Conservation (phyloP, 2,888 invertebrate species). For the Mythimna lalbum region DNA sequence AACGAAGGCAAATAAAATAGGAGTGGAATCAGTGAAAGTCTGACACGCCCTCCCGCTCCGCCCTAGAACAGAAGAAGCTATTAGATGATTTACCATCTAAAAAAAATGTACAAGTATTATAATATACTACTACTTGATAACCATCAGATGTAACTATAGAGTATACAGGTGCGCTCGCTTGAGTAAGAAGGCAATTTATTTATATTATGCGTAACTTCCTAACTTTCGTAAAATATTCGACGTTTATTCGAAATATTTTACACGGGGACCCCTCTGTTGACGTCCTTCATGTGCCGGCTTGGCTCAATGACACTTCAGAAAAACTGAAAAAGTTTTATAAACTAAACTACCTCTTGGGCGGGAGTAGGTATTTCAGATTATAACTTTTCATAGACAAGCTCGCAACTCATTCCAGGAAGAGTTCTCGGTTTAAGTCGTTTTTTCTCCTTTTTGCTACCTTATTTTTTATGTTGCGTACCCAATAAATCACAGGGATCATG, state of each 20-base stretch:
- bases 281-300: slow-evolving; percentile 70
- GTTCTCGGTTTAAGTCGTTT: slow-evolving; percentile 38
- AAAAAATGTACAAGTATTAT: not conserved
- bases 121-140: slow-evolving; percentile 2
- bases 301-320: slow-evolving; percentile 72
- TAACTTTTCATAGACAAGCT: slow-evolving; percentile 66
- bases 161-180: slow-evolving; percentile 28
- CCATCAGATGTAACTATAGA: slow-evolving; percentile 26
- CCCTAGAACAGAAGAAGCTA: no score
- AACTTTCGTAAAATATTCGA: slow-evolving; percentile 60
- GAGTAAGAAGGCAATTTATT: slow-evolving; percentile 55
- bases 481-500: slow-evolving; percentile 52
- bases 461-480: slow-evolving; percentile 51
- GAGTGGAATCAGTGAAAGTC: no score
- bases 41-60: no score
- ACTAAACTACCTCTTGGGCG: slow-evolving; percentile 62
- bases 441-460: slow-evolving; percentile 35
- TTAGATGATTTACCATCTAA: no score
- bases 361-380: slow-evolving; percentile 65
- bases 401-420: slow-evolving; percentile 46
- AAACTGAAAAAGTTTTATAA: slow-evolving; percentile 72
- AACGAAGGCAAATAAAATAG: no score
- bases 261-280: slow-evolving; percentile 61
- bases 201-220: slow-evolving; percentile 56
- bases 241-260: slow-evolving; percentile 66